These are phyloP conservation scores for Ooceraea biroi DNA, from an alignment of 1,140 invertebrate genomes.

Conservation along the genomic window DNA sequence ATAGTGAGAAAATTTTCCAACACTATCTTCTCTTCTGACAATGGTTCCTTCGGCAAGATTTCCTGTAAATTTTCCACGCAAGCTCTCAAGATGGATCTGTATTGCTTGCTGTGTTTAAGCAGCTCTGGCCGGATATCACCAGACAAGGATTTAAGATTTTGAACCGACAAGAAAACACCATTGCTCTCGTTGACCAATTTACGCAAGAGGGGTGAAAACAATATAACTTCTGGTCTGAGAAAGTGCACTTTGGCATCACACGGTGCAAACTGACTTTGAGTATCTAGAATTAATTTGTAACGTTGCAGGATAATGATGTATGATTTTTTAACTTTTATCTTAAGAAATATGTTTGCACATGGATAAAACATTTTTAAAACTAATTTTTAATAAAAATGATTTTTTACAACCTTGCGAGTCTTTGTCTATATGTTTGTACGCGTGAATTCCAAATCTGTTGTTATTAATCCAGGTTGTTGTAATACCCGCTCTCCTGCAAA, in stretches of 20 bases:
- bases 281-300: slow-evolving; percentile 78
- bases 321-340: neutral
- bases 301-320: slow-evolving; percentile 46
- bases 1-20: slow-evolving; percentile 91
- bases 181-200: slow-evolving; percentile 96
- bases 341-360: neutral
- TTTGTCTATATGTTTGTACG: slow-evolving; percentile 82
- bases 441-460: slow-evolving; percentile 86
- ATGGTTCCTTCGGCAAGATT: slow-evolving; percentile 85
- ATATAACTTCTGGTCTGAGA: slow-evolving; percentile 88
- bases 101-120: slow-evolving; percentile 92
- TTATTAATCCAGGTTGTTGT: slow-evolving; percentile 85
- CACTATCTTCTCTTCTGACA: slow-evolving; percentile 86
- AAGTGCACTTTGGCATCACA: slow-evolving; percentile 84
- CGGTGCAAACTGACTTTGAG: slow-evolving; percentile 85
- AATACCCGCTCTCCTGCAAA: slow-evolving; percentile 86
- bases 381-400: slow-evolving; percentile 5
- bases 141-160: slow-evolving; percentile 86
- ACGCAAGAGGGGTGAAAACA: slow-evolving; percentile 90
- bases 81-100: slow-evolving; percentile 93
- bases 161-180: slow-evolving; percentile 91
- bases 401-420: slow-evolving; percentile 77
- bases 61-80: slow-evolving; percentile 93
- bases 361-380: too few species aligned
- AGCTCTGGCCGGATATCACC: slow-evolving; percentile 87